Base-by-base conservation (phyloP, 1,140 invertebrate species). In the Trichonephila clavipes region DNA sequence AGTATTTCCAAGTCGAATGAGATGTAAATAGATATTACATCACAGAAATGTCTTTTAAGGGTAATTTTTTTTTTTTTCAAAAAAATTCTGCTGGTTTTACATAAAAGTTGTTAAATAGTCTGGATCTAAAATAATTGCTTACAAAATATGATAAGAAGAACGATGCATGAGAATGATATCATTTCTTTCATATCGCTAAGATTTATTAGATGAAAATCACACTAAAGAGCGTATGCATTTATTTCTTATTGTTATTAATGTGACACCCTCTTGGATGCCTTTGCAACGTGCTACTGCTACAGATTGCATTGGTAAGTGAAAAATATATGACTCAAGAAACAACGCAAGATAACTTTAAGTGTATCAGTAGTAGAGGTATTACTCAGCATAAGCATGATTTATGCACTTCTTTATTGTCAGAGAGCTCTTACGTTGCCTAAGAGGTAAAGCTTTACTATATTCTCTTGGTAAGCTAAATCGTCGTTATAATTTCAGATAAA, bases 231-330 rank as follows among this genome's bases (percentile, higher is more conserved):
- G 34, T 77, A 77, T 24, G 69, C 69, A 77, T 77, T 77, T 10
- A 24, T 77, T 34, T 77, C 69, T 77, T 77, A 77, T 77, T 77
- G 69, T 77, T 77, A 77, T 77, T 77, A 34, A 77, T 77, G 69
- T 77, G 69, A 77, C 69, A 77, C 16, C 69, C 69, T 77, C 28
- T 77, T 28, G 16, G 28, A 34, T 3, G 69, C 64, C 28, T 16
- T 16, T 16, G 28, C 69, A 34, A 34, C 28, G 24, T 16, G 28
- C 14, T 14, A 34, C 28, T 10, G 69, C 28, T 77, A 34, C 28
- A 77, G 24, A 77, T 77, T 77, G 69, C 28, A 77, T 77, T 28
- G 69, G 24, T 77, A 77, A 77, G 69, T 77, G 69, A 77, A 28
- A 77, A 77, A 77, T 77, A 77, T 77, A 14, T 77, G 69, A 24